Evolutionary conservation across 2,113 vertebrate genomes (phyloP), one percentile per base, ranked within the genome.

Genomic region (Stigmatopora nigra): DNA sequence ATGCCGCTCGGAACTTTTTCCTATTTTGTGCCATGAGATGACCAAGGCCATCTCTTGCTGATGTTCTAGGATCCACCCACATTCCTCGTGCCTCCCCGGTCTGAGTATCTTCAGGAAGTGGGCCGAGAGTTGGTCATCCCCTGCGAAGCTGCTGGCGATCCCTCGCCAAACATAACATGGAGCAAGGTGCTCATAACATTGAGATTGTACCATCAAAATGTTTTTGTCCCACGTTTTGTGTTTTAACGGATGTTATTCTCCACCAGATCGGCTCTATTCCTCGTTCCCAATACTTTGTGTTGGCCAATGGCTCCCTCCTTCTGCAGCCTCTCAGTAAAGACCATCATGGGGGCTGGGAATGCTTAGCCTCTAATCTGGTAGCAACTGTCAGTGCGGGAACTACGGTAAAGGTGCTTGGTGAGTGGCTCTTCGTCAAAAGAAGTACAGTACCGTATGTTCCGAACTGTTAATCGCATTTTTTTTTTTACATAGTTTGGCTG

Each of bases 101-200:
- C 92, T 13, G 94, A 97, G 19, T 98, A 98, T 73, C 92, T 96
- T 76, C 94, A 97, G 77, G 97, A 98, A 83, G 92, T 96, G 62
- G 97, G 97, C 44, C 80, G 95, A 74, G 92, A 94, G 60, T 87
- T 99, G 59, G 82, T 94, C 53, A 91, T 99, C 49, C 93, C 94
- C 10, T 99, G 97, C 1, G 41, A 75, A 0, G 93, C 92, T 44
- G 67, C 0, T 0, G 97, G 94, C 66, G 94, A 98, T 76, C 95
- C 96, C 5, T 17, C 78, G 3, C 93, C 96, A 6, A 77, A 88
- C 10, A 56, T 98, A 76, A 93, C 91, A 5, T 99, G 97, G 97
- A 78, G 82, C 76, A 97, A 98, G 92, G 96, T 97, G 74, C 41
- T 45, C 38, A 1, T 14, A 35, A 11, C 25, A 44, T 19, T 35